A percentile compares a stretch with the other conserved stretches of the same genome.
phyloP scores from a whole-genome alignment of 2,797 vertebrate genomes.

The Pseudochirops cupreus region DNA sequence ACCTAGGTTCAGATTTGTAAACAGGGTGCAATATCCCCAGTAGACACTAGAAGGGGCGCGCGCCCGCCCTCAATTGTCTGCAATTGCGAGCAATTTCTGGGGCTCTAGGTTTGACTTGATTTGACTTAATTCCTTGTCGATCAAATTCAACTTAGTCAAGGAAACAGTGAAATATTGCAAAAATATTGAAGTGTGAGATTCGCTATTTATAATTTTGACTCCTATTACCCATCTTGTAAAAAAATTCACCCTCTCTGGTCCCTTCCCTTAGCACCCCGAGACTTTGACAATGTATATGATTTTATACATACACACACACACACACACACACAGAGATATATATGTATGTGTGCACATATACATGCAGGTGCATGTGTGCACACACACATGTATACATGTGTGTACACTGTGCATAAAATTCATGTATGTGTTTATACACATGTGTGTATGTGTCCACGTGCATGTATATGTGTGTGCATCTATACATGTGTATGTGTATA shows the following conservation, averaged over 20 bases:
- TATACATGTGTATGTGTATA: background rate
- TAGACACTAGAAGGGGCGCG: background rate
- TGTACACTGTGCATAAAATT: too few relatives aligned
- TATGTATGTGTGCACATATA: too few relatives aligned
- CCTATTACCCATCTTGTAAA: background rate
- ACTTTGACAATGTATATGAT: background rate
- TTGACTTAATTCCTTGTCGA: background rate
- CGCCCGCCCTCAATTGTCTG: background rate
- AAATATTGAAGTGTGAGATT: background rate
- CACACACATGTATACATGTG: too few relatives aligned
- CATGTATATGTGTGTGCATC: too few relatives aligned
- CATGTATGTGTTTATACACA: too few relatives aligned
- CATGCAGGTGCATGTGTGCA: too few relatives aligned
- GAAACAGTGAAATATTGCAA: background rate
- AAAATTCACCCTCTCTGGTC: background rate
- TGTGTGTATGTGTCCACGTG: too few relatives aligned
- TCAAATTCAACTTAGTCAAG: background rate
- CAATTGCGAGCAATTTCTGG: fast-evolving
- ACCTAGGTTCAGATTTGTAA: background rate
- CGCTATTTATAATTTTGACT: background rate
- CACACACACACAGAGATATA: too few relatives aligned
- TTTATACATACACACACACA: too few relatives aligned
- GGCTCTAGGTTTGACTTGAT: background rate
- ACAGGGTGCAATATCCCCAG: background rate
- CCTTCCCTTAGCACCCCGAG: background rate